phyloP scores from a whole-genome alignment of 2,113 vertebrate genomes.

The Serilophus lunatus region DNA sequence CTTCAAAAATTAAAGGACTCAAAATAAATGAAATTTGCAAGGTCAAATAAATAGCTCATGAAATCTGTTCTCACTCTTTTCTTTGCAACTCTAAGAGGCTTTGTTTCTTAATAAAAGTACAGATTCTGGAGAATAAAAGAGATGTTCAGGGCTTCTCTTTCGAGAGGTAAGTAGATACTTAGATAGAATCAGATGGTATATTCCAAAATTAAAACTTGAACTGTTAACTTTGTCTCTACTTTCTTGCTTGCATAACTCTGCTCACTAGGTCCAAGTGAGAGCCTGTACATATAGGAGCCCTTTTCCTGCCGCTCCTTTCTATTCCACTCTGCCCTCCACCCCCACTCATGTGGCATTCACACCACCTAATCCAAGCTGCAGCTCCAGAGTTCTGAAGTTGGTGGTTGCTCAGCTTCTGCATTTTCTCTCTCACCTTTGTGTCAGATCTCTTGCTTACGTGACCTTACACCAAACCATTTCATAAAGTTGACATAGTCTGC shows the following conservation, averaged over 20 bases:
- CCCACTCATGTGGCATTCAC: not conserved
- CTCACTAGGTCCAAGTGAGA: not conserved
- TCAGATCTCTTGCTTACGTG: not conserved
- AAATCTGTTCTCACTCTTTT: not conserved
- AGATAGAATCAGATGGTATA: not conserved
- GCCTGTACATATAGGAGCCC: not conserved
- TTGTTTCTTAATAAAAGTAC: not conserved
- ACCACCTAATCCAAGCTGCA: not conserved
- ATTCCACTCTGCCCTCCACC: not conserved
- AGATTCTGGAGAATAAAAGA: not conserved
- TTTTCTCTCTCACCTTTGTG: not conserved
- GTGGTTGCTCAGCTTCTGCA: not conserved
- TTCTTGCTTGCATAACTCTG: not conserved
- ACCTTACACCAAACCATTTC: not conserved
- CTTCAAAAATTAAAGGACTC: not conserved
- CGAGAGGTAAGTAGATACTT: not conserved
- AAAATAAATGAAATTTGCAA: not conserved
- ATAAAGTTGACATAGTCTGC: not conserved
- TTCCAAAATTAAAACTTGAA: not conserved
- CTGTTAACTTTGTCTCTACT: not conserved
- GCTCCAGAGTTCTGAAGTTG: not conserved
- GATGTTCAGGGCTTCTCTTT: not conserved
- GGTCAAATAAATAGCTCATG: not conserved
- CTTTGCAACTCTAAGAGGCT: not conserved
- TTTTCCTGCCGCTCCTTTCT: not conserved